Evolutionary conservation across 1,140 invertebrate genomes (phyloP).

Genomic region (Drosophila watanabei): DNA sequence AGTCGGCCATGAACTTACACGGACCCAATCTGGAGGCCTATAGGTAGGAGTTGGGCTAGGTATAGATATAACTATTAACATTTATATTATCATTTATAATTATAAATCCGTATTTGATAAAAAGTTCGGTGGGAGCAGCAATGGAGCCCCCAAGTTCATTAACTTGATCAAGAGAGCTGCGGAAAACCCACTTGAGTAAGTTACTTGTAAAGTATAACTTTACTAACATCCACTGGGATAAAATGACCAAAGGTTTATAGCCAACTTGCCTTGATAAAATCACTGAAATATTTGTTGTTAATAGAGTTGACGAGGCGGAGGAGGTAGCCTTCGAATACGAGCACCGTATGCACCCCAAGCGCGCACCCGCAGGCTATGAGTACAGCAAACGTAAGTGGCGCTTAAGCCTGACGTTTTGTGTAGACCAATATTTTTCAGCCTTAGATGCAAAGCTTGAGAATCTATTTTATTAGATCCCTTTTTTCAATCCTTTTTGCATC

Average conservation of each 20-base stretch:
- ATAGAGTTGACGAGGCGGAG: constrained; percentile 69
- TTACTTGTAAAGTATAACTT: constrained; percentile 84
- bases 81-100: neutral
- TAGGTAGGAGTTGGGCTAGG: constrained; percentile 39
- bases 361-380: constrained; percentile 66
- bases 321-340: constrained; percentile 75
- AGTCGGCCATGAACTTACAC: constrained; percentile 71
- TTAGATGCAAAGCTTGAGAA: no score
- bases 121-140: no score
- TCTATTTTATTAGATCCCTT: no score
- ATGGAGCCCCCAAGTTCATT: no score
- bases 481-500: no score
- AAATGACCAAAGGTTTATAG: neutral
- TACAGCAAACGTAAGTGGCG: constrained; percentile 74
- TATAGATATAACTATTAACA: no score
- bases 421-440: no score
- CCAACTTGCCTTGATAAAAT: neutral
- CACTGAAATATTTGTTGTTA: constrained; percentile 32
- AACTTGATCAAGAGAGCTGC: no score
- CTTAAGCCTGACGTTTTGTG: neutral
- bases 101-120: constrained; percentile 65
- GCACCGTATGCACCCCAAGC: constrained; percentile 66
- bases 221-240: constrained; percentile 28
- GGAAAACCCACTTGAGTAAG: constrained; percentile 81
- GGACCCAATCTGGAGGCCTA: constrained; percentile 69